Evolutionary conservation across 2,797 vertebrate species (phyloP), one percentile per base, ranked within the genome.

Genomic region (Eleutherodactylus coqui): DNA sequence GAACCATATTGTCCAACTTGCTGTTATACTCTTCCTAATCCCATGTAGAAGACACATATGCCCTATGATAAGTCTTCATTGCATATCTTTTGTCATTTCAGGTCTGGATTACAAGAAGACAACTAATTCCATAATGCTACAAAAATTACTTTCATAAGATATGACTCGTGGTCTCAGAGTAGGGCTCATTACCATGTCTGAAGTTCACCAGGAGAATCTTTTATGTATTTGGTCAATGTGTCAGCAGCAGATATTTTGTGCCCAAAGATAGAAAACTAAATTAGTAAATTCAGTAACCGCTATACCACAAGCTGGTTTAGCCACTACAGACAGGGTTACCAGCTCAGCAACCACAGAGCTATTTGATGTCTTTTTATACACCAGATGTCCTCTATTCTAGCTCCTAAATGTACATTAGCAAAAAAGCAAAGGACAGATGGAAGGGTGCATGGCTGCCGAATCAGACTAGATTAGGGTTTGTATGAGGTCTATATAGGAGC

Each of bases 331-430:
- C 41, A 79, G 10, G 51, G 32, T 58, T 38, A 49, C 76, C 9
- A 10, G 17, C 64, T 69, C 62, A 67, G 62, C 62, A 67, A 67
- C 62, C 62, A 67, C 32, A 67, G 2, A 67, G 62, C 32, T 62
- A 32, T 62, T 62, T 1, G 2, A 36, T 34, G 29, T 67, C 34
- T 36, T 34, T 60, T 32, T 64, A 64, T 32, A 64, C 60, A 32
- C 1, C 4, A 67, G 62, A 67, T 67, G 62, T 36, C 58, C n/a
- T 29, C 55, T 32, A 11, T 64, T 32, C 27, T 32, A 5, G 13
- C 29, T 32, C 32, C 17, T 34, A 32, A 4, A 9, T 64, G 60
- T 34, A 64, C 32, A 2, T 16, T 32, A 17, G 9, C 11, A 32
- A 34, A n/a, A 7, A 64, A 64, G 27, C 11, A 64, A 32, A 14